A percentile compares a stretch with the other conserved stretches of the same genome.
Evolutionary conservation across 2,113 vertebrate species (phyloP).

Genomic region (Myotis yumanensis): DNA sequence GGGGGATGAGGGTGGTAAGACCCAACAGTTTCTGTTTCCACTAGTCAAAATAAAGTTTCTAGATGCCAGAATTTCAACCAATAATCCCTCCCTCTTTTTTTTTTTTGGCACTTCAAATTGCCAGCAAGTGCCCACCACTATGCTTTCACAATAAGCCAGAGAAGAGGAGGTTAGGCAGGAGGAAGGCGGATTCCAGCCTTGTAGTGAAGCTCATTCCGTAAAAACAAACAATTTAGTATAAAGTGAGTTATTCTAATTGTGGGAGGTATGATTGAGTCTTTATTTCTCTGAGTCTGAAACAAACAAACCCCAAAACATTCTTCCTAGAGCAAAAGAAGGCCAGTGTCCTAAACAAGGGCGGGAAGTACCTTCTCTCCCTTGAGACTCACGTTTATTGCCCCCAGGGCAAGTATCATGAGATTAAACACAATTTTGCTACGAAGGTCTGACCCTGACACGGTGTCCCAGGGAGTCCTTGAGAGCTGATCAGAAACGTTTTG

Average conservation of each 20-base stretch:
- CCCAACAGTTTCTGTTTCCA: neutral
- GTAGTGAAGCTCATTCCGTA: neutral
- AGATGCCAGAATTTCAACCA: neutral
- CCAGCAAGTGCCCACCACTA: neutral
- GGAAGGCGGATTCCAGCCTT: neutral
- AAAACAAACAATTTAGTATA: constrained; percentile 59
- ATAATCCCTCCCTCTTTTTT: neutral
- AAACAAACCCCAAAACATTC: constrained; percentile 59
- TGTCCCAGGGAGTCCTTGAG: neutral
- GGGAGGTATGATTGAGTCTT: neutral
- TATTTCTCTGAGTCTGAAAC: constrained; percentile 59
- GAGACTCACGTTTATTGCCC: constrained; percentile 16
- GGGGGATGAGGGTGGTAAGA: neutral
- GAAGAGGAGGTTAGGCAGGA: neutral
- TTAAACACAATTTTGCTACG: constrained; percentile 10
- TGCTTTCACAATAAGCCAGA: neutral
- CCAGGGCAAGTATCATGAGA: neutral
- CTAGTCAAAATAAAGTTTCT: neutral
- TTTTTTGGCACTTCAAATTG: neutral
- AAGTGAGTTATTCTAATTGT: constrained; percentile 41
- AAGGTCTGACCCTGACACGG: neutral
- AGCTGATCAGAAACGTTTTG: neutral
- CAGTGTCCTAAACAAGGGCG: neutral
- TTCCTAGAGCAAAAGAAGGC: constrained; percentile 63
- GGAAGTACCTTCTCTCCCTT: neutral